Conservation (phyloP, 2,113 vertebrate genomes). For the Mesocricetus auratus region DNA sequence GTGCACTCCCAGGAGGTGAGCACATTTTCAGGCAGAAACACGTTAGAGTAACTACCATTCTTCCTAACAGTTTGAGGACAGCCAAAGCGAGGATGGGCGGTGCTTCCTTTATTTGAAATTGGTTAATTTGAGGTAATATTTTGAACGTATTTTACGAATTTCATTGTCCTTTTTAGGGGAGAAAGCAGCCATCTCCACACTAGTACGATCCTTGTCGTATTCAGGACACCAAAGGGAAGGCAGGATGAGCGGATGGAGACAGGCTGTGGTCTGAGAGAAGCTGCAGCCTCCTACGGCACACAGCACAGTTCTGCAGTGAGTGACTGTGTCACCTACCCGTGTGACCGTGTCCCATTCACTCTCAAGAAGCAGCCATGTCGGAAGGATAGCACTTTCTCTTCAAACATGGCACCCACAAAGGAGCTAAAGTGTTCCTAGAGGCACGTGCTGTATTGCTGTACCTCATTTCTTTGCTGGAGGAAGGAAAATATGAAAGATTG, state of each 20-base stretch:
- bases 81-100: neutral
- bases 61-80: slow-evolving; percentile 37
- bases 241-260: neutral
- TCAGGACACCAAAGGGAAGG: neutral
- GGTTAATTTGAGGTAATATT: slow-evolving; percentile 33
- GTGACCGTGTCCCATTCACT: neutral
- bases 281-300: neutral
- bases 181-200: neutral
- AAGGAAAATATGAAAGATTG: neutral
- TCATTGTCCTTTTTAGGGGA: slow-evolving; percentile 13
- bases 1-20: neutral
- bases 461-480: neutral
- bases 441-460: neutral
- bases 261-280: neutral
- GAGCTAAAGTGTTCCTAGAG: neutral
- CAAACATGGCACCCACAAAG: neutral
- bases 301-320: fast-evolving
- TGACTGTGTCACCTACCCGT: neutral
- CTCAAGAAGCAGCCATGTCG: neutral
- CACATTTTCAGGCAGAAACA: neutral
- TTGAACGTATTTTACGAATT: slow-evolving; percentile 42
- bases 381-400: neutral
- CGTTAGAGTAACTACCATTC: slow-evolving; percentile 10
- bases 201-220: neutral
- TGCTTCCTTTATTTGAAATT: slow-evolving; percentile 38